Evolutionary conservation across 1,140 invertebrate species (phyloP), one percentile per base, ranked within the genome.

Genomic region (Zaprionus taronus): DNA sequence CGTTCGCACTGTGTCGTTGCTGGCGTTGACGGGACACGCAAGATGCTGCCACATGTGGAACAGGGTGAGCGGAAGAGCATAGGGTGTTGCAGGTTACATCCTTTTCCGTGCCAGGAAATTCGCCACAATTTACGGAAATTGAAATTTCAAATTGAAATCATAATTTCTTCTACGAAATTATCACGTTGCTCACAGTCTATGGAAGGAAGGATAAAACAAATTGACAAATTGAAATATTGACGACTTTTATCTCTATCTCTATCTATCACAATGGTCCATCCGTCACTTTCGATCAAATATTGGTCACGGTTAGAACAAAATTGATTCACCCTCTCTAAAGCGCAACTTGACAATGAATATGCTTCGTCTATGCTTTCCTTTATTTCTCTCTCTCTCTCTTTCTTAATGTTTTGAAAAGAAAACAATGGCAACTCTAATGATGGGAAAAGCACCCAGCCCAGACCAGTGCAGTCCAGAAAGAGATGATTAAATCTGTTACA

Each of bases 341-440:
- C 41, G n/a, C 34, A 24, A 60, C 31, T 11, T 31, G 24, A 11
- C 41, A 22, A 65, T 67, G 55, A 70, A 47, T 62, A 38, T 22
- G 24, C 24, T 4, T 26, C 12, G 34, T n/a, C 20, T 17, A 28
- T 70, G 62, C 49, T 63, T 70, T 31, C 9, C 6, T 24, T 24
- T 24, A 24, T 24, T 24, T 55, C 24, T 72, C 63, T 26, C 24
- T 24, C 24, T 24, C 24, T 55, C 14, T 72, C 63, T 81, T 89
- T 81, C 67, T 69, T 77, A 65, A 64, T 72, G 64, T 49, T 26
- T 61, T 17, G 67, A 76, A 90, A 81, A 86, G 70, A 79, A 90
- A 83, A 91, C 86, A 91, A 91, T 91, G 60, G 83, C 11, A 7
- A 60, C 80, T 79, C 83, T 91, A 91, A 91, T 91, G 86, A 91